phyloP scores from a whole-genome alignment of 2,888 invertebrate species.

The Danaus chrysippus region DNA sequence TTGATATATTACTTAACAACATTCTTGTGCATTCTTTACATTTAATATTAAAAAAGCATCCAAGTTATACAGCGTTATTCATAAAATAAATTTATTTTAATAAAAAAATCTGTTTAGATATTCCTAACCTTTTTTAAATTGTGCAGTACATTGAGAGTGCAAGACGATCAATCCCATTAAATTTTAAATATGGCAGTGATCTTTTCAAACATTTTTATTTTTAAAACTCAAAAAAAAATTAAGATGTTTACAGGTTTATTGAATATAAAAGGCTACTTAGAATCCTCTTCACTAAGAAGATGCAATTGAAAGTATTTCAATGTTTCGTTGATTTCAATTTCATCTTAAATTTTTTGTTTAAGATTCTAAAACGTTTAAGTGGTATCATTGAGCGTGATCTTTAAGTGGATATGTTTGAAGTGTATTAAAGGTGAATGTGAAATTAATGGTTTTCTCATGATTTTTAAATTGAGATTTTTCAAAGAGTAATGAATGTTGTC shows the following conservation, averaged over 20 bases:
- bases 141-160: background rate
- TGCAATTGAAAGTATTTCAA: background rate
- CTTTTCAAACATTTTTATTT: background rate
- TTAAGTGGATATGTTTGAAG: too few species aligned
- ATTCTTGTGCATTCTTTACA: too few species aligned
- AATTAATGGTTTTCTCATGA: too few species aligned
- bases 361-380: background rate
- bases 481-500: too few species aligned
- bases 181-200: background rate
- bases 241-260: slow-evolving; percentile 3
- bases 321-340: background rate
- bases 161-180: slow-evolving; percentile 1
- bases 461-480: too few species aligned
- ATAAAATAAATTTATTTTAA: background rate
- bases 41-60: too few species aligned
- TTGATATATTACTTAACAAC: too few species aligned
- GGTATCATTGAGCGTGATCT: too few species aligned
- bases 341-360: background rate
- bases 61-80: background rate
- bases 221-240: background rate
- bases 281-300: background rate
- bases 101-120: background rate
- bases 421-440: too few species aligned
- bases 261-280: slow-evolving; percentile 1
- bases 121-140: background rate